Evolutionary conservation across 92 coral and sea anemone species (phyloP).

Genomic region (Plumapathes pennacea): DNA sequence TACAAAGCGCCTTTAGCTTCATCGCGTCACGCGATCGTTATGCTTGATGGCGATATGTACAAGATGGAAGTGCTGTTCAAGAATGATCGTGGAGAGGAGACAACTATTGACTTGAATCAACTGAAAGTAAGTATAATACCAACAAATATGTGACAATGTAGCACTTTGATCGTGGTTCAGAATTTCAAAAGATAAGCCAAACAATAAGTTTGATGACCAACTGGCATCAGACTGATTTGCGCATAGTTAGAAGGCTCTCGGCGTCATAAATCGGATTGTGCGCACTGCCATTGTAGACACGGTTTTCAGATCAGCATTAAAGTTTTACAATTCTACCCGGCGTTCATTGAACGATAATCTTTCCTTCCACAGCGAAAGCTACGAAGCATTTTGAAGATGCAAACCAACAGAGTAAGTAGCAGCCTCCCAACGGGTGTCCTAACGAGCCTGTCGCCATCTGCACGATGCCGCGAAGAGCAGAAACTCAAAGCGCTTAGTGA

Average conservation of each 20-base stretch:
- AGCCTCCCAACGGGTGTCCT: slow-evolving; percentile 26
- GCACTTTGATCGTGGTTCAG: too few relatives aligned
- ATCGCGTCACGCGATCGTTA: slow-evolving; percentile 64
- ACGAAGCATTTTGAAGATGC: slow-evolving; percentile 17
- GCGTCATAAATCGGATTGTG: too few relatives aligned
- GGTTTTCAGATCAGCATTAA: too few relatives aligned
- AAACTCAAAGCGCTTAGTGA: slow-evolving; percentile 47
- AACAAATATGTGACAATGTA: too few relatives aligned
- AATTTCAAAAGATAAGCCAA: too few relatives aligned
- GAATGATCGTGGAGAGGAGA: slow-evolving; percentile 32
- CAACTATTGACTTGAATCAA: slow-evolving; percentile 14
- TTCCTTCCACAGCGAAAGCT: slow-evolving; percentile 35
- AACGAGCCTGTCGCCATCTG: slow-evolving; percentile 55
- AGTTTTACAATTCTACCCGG: too few relatives aligned
- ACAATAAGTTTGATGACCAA: too few relatives aligned
- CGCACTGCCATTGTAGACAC: too few relatives aligned
- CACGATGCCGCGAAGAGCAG: slow-evolving; percentile 58
- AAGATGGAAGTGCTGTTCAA: slow-evolving; percentile 43
- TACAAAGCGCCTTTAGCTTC: slow-evolving; percentile 49
- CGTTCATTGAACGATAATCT: too few relatives aligned
- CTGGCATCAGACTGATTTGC: too few relatives aligned
- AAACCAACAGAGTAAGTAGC: neutral
- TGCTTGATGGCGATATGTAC: slow-evolving; percentile 71
- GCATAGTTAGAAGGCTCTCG: too few relatives aligned
- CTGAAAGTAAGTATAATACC: slow-evolving; percentile 32